Conservation (phyloP, 2,797 vertebrate genomes). For the Poliocrania exsul region DNA sequence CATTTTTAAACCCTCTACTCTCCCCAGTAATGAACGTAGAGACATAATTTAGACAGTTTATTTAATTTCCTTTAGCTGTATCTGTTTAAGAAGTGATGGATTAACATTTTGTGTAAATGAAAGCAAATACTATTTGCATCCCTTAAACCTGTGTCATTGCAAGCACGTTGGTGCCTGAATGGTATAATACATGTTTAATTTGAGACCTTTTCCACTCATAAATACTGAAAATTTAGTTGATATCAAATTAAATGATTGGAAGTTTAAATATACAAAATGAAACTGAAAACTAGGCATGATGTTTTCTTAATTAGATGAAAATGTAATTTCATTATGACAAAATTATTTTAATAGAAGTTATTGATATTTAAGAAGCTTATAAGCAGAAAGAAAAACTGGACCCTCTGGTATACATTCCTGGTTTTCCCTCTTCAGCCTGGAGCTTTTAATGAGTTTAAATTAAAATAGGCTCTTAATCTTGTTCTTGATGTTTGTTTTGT, state of each 20-base stretch:
- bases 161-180: not conserved
- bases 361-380: not conserved
- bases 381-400: not conserved
- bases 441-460: not conserved
- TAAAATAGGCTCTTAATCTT: not conserved
- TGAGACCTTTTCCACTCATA: not conserved
- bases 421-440: not conserved
- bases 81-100: not conserved
- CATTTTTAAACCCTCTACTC: not conserved
- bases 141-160: not conserved
- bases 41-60: not conserved
- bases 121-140: not conserved
- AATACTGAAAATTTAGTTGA: not conserved
- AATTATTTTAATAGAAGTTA: not conserved
- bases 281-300: not conserved
- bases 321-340: not conserved
- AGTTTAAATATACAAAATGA: not conserved
- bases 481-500: not conserved
- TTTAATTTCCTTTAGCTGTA: conserved; percentile 1
- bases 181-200: not conserved
- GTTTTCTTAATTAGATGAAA: not conserved
- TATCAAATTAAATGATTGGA: not conserved
- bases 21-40: not conserved
- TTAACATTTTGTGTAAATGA: not conserved
- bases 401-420: not conserved